A percentile compares a stretch with the other conserved stretches of the same genome.
phyloP scores from a whole-genome alignment of 1,140 invertebrate genomes.

The Drosophila nigrodunni region DNA sequence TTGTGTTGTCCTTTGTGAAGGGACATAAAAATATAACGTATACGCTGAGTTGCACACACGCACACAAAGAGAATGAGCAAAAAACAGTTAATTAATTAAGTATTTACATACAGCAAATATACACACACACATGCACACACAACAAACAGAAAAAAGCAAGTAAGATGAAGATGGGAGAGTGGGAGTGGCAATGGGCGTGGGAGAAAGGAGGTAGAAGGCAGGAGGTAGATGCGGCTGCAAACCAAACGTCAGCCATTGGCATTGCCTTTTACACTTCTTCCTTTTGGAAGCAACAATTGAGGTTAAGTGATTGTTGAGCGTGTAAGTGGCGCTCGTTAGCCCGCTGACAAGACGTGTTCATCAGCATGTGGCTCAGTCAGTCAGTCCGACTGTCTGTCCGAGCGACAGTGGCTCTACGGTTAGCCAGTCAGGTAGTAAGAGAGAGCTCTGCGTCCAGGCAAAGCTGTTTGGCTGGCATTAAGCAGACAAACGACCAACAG shows the following conservation, averaged over 20 bases:
- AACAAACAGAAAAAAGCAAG: constrained; percentile 5
- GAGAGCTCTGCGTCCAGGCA: constrained; percentile 30
- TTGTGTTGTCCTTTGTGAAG: constrained; percentile 4
- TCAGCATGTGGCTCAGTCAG: constrained; percentile 66
- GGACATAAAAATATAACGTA: constrained; percentile 37
- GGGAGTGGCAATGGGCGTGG: not conserved
- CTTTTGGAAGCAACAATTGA: constrained; percentile 71
- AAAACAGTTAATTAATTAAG: constrained; percentile 76
- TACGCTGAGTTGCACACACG: constrained; percentile 35
- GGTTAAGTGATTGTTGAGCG: constrained; percentile 78
- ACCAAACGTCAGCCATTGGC: constrained; percentile 60
- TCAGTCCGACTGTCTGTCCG: not conserved
- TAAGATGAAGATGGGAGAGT: not conserved
- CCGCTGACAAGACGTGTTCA: constrained; percentile 77
- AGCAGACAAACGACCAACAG: constrained; percentile 63
- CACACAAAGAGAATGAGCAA: constrained; percentile 41
- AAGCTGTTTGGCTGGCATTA: constrained; percentile 34
- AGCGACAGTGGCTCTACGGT: constrained; percentile 7
- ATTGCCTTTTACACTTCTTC: constrained; percentile 74
- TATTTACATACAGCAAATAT: constrained; percentile 66
- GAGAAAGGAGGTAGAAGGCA: not conserved
- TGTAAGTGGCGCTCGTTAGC: constrained; percentile 77
- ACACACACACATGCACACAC: constrained; percentile 13
- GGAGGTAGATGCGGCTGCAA: constrained; percentile 11
- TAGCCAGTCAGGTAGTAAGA: constrained; percentile 24